Percentiles rank a stretch among this genome's conserved stretches.
phyloP scores from a whole-genome alignment of 1,140 invertebrate species.

The Pseudomyrmex gracilis region DNA sequence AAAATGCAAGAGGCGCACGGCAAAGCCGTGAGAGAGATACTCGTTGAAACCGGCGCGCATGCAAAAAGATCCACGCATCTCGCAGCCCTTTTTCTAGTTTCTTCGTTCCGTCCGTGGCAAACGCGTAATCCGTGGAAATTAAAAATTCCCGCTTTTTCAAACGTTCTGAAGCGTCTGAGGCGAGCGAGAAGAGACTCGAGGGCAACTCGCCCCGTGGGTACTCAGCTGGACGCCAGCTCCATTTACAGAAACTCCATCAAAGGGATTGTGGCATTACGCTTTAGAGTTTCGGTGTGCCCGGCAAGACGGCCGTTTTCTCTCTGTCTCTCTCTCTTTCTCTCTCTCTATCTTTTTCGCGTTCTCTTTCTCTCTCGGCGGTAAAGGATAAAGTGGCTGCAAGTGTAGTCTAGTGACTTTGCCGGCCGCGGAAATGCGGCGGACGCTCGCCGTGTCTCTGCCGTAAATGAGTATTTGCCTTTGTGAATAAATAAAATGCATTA shows the following conservation, averaged over 20 bases:
- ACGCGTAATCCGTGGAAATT: conserved; percentile 84
- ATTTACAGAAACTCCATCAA: conserved; percentile 86
- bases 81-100: conserved; percentile 6
- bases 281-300: conserved; percentile 77
- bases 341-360: background rate
- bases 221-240: conserved; percentile 71
- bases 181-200: conserved; percentile 37
- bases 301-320: conserved; percentile 65
- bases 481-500: conserved; percentile 86
- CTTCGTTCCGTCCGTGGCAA: conserved; percentile 6
- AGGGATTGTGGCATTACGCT: conserved; percentile 84
- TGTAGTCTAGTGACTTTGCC: conserved; percentile 31
- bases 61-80: conserved; percentile 24
- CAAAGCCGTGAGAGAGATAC: background rate
- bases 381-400: conserved; percentile 64
- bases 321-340: conserved; percentile 12
- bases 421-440: conserved; percentile 39
- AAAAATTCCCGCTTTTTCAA: conserved; percentile 82
- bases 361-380: background rate
- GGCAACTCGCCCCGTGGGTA: conserved; percentile 21
- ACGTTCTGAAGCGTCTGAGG: conserved; percentile 64
- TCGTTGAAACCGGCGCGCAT: background rate
- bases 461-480: conserved; percentile 85
- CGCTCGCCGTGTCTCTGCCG: conserved; percentile 66
- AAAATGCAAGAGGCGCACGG: conserved; percentile 16